phyloP scores from a whole-genome alignment of 2,797 vertebrate species.

The Chlorospingus flavigularis region DNA sequence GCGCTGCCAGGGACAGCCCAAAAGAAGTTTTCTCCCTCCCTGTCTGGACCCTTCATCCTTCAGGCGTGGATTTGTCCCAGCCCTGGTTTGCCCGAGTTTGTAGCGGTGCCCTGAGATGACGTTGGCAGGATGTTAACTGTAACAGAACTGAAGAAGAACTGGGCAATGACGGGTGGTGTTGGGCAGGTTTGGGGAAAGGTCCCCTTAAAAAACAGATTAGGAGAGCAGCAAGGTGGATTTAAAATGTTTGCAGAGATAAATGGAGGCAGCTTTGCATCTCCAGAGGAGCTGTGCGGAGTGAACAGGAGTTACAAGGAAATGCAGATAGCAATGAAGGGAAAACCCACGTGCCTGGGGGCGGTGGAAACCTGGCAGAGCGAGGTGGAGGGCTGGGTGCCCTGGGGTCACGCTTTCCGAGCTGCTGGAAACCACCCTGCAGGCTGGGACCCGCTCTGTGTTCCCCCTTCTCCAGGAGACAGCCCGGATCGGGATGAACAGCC shows the following conservation, averaged over 20 bases:
- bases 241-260: neutral
- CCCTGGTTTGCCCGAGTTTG: neutral
- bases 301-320: neutral
- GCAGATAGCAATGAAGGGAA: neutral
- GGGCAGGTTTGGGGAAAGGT: neutral
- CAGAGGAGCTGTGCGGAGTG: neutral
- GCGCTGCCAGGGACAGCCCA: fast-evolving
- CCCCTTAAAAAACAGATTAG: neutral
- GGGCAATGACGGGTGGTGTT: neutral
- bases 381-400: neutral
- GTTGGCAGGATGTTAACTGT: fast-evolving
- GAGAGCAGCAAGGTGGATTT: neutral
- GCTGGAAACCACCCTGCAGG: neutral
- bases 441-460: neutral
- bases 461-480: neutral
- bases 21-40: neutral
- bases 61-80: neutral
- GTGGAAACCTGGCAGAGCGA: neutral
- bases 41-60: neutral
- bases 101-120: fast-evolving
- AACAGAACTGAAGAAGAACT: neutral
- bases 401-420: neutral
- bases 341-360: fast-evolving
- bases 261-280: neutral
- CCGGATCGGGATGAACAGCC: neutral